These are phyloP conservation scores for Orgyia antiqua DNA, from an alignment of 2,888 invertebrate genomes.

Conservation along the genomic window DNA sequence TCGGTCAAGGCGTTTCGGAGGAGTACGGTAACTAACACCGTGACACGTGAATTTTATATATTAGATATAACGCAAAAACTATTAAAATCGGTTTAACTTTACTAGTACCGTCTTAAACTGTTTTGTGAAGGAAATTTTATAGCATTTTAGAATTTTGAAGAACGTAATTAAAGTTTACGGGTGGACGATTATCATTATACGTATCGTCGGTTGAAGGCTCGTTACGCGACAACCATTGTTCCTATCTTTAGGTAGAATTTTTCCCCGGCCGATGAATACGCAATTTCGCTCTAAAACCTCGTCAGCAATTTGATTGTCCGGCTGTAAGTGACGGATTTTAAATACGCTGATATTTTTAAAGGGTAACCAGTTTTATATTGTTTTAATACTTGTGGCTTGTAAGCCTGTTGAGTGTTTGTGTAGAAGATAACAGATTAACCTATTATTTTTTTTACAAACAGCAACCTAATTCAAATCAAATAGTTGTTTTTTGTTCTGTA, in stretches of 20 bases:
- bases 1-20: too few species aligned
- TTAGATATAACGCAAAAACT: too few species aligned
- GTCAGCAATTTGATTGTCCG: constrained; percentile 42
- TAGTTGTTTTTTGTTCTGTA: too few species aligned
- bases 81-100: too few species aligned
- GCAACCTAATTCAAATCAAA: too few species aligned
- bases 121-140: constrained; percentile 13
- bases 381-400: not conserved
- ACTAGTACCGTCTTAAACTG: too few species aligned
- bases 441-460: too few species aligned
- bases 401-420: not conserved
- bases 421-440: too few species aligned
- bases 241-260: constrained; percentile 20
- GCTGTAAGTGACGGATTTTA: constrained; percentile 20
- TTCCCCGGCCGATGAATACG: constrained; percentile 33
- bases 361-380: constrained; percentile 3
- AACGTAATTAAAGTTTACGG: constrained; percentile 22
- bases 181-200: constrained; percentile 21
- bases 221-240: constrained; percentile 33
- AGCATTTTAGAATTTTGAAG: constrained; percentile 13
- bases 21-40: too few species aligned
- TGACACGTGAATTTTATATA: too few species aligned
- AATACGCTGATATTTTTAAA: constrained; percentile 16
- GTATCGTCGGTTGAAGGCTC: constrained; percentile 16
- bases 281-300: constrained; percentile 28